phyloP scores from a whole-genome alignment of 2,113 vertebrate genomes.

The Lepus europaeus region DNA sequence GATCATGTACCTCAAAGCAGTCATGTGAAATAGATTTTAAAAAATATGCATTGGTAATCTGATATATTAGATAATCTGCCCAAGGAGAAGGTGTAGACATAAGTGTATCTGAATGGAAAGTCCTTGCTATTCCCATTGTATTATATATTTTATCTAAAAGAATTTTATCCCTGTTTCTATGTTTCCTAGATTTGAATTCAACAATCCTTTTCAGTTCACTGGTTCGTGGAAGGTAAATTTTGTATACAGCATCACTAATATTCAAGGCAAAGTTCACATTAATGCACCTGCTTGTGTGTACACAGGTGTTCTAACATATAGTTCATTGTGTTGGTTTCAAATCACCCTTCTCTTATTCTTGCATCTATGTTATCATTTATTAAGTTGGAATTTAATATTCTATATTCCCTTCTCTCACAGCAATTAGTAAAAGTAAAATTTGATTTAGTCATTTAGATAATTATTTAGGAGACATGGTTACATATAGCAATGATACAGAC shows the following conservation, averaged over 20 bases:
- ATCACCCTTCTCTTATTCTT: background rate
- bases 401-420: background rate
- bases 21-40: background rate
- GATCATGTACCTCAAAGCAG: background rate
- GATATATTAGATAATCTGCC: background rate
- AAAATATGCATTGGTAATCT: background rate
- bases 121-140: background rate
- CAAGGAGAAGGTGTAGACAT: background rate
- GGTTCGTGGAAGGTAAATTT: background rate
- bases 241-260: background rate
- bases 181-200: background rate
- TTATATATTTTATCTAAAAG: background rate
- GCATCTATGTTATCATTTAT: background rate
- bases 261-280: background rate
- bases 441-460: background rate
- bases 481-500: background rate
- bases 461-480: constrained; percentile 19
- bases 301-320: background rate
- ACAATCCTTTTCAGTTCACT: background rate
- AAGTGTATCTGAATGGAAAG: background rate
- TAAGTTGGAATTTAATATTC: background rate
- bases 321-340: background rate
- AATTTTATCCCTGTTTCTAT: background rate
- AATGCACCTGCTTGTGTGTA: background rate
- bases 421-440: background rate